Conservation (phyloP, 2,113 vertebrate species). For the Callospermophilus lateralis region DNA sequence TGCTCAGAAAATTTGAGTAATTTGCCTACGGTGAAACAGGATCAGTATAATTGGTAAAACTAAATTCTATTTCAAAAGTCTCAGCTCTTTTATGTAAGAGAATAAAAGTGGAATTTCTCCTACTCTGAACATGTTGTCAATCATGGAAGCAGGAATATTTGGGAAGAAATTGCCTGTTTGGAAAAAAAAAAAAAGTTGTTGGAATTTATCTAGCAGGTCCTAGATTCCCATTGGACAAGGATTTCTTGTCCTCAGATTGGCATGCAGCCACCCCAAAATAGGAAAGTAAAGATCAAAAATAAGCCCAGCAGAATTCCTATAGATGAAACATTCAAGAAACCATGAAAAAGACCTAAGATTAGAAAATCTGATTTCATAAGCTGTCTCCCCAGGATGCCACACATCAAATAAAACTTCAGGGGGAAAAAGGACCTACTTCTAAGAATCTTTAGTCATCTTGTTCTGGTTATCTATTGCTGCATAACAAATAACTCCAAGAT, state of each 20-base stretch:
- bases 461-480: not conserved
- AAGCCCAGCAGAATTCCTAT: not conserved
- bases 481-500: not conserved
- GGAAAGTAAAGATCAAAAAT: not conserved
- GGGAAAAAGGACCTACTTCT: not conserved
- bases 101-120: not conserved
- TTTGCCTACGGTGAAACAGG: not conserved
- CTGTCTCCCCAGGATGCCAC: not conserved
- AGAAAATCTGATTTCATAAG: not conserved
- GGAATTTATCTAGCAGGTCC: not conserved
- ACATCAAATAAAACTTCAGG: constrained; percentile 15
- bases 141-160: not conserved
- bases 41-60: not conserved
- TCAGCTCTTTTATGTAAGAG: not conserved
- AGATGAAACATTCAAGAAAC: not conserved
- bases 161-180: not conserved
- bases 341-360: not conserved
- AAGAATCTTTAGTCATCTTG: not conserved
- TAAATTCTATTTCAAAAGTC: not conserved
- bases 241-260: not conserved
- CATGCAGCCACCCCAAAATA: not conserved
- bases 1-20: not conserved
- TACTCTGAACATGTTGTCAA: not conserved
- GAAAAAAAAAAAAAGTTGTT: not conserved
- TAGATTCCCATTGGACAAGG: not conserved